Evolutionary conservation across 37 sponge, comb jelly and placozoan genomes (phyloP).

Genomic region (Amphimedon queenslandica): DNA sequence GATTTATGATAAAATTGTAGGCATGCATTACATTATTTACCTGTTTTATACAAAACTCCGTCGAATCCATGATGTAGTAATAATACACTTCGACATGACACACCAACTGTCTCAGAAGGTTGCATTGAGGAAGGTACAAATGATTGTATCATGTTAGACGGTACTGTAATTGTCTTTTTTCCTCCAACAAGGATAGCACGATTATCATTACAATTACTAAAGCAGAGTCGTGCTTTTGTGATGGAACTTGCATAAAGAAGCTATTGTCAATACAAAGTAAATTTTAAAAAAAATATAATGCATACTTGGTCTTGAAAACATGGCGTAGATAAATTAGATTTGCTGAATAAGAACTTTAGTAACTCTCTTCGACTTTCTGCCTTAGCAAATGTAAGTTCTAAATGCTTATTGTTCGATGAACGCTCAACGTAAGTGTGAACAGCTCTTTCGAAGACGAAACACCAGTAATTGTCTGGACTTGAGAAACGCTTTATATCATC

Average conservation of each 20-base stretch:
- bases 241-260: neutral
- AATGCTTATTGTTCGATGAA: conserved; percentile 30
- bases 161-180: too few species aligned
- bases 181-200: too few species aligned
- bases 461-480: conserved; percentile 46
- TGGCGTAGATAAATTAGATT: neutral
- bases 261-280: too few species aligned
- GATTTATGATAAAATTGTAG: too few species aligned
- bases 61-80: conserved; percentile 7
- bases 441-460: conserved; percentile 30
- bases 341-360: conserved; percentile 14
- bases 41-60: conserved; percentile 5
- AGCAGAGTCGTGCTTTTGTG: neutral
- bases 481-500: conserved; percentile 36
- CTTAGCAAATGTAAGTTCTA: conserved; percentile 25
- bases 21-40: too few species aligned
- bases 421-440: conserved; percentile 20
- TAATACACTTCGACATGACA: conserved; percentile 6
- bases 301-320: neutral
- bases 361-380: conserved; percentile 25
- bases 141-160: too few species aligned
- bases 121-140: too few species aligned
- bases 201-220: too few species aligned
- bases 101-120: conserved; percentile 5
- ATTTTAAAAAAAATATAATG: neutral